These are phyloP conservation scores for Botia kubotai DNA, from an alignment of 2,797 vertebrate species.

Conservation along the genomic window DNA sequence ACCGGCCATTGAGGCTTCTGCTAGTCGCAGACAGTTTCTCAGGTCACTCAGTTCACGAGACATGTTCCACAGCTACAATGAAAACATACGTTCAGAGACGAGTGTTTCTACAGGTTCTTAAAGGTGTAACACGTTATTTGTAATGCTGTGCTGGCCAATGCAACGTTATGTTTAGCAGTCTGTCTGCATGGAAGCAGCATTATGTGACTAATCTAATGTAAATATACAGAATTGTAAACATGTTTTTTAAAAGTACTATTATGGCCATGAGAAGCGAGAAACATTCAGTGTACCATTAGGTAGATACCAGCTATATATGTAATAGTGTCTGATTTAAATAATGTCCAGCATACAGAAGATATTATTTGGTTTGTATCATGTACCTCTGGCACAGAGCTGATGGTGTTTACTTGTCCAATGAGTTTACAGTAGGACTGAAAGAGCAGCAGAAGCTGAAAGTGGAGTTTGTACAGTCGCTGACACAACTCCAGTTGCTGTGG, in stretches of 20 bases:
- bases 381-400: constrained; percentile 97
- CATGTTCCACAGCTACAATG: constrained; percentile 91
- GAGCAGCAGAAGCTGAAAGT: constrained; percentile 97
- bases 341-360: neutral
- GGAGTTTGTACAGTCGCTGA: constrained; percentile 96
- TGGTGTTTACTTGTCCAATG: constrained; percentile 94
- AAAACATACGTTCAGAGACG: neutral
- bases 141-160: too few relatives aligned
- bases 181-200: too few relatives aligned
- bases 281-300: too few relatives aligned
- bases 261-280: too few relatives aligned
- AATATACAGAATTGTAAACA: too few relatives aligned
- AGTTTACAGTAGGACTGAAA: constrained; percentile 99
- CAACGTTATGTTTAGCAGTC: too few relatives aligned
- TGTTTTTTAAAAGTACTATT: too few relatives aligned
- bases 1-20: constrained; percentile 85
- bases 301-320: too few relatives aligned
- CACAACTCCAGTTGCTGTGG: constrained; percentile 97
- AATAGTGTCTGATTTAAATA: neutral
- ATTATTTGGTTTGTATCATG: neutral
- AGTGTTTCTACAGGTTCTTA: neutral
- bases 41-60: constrained; percentile 93
- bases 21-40: constrained; percentile 90
- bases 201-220: too few relatives aligned
- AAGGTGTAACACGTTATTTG: too few relatives aligned